phyloP scores from a whole-genome alignment of 2,113 vertebrate genomes.

The Pitta sordida region DNA sequence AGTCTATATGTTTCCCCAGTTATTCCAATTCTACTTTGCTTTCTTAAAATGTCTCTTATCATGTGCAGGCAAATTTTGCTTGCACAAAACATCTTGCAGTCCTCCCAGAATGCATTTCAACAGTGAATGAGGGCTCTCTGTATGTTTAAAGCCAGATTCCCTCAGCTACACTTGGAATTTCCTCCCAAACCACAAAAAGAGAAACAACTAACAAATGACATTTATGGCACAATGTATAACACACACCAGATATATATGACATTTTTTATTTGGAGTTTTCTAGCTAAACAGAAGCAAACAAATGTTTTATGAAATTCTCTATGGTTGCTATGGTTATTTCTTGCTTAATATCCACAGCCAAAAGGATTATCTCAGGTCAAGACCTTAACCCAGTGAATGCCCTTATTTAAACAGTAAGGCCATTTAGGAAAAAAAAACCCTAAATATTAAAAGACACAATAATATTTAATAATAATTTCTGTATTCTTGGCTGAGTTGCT shows the following conservation, averaged over 20 bases:
- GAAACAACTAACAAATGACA: constrained; percentile 69
- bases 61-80: constrained; percentile 15
- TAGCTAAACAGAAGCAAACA: constrained; percentile 66
- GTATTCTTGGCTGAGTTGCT: neutral
- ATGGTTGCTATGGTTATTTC: constrained; percentile 48
- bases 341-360: neutral
- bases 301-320: constrained; percentile 58
- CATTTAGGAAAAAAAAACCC: neutral
- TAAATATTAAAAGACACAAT: neutral
- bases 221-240: constrained; percentile 68
- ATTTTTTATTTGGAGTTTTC: constrained; percentile 65
- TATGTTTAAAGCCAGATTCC: constrained; percentile 60
- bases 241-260: constrained; percentile 63
- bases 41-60: constrained; percentile 47
- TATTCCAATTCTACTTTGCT: neutral
- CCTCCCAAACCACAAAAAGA: constrained; percentile 69
- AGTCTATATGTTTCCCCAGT: neutral
- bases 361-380: constrained; percentile 34
- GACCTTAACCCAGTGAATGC: neutral
- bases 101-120: constrained; percentile 59
- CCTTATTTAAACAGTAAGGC: constrained; percentile 21
- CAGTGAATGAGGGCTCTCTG: constrained; percentile 35
- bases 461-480: constrained; percentile 7
- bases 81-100: constrained; percentile 48
- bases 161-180: constrained; percentile 65